Percentiles rank a stretch among this genome's conserved stretches.
Conservation (phyloP, 2,797 vertebrate species). For the Sphaeramia orbicularis region DNA sequence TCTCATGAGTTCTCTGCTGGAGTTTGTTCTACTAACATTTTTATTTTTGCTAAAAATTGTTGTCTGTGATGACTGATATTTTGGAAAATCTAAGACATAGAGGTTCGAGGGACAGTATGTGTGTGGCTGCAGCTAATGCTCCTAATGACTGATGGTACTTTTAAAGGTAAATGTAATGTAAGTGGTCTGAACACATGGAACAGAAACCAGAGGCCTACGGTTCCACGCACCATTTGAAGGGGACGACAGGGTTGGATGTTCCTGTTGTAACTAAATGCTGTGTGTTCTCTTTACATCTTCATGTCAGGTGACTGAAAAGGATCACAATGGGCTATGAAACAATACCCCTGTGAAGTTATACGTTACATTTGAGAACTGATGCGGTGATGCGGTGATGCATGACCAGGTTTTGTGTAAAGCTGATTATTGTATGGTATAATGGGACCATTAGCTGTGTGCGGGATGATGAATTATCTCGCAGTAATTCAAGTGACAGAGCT, state of each 20-base stretch:
- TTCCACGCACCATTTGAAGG: neutral
- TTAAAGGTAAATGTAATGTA: slow-evolving; percentile 3
- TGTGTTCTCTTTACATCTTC: slow-evolving; percentile 2
- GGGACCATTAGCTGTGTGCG: slow-evolving; percentile 58
- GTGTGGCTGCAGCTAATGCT: too few relatives aligned
- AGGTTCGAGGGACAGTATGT: too few relatives aligned
- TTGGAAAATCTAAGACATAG: too few relatives aligned
- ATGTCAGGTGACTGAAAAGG: slow-evolving; percentile 11
- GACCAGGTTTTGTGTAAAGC: slow-evolving; percentile 22
- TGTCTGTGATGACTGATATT: too few relatives aligned
- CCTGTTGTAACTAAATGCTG: neutral
- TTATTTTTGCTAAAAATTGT: too few relatives aligned
- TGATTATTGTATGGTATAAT: slow-evolving; percentile 43
- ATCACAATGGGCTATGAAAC: slow-evolving; percentile 25
- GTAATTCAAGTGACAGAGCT: slow-evolving; percentile 46
- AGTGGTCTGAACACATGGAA: neutral
- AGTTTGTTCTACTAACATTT: too few relatives aligned
- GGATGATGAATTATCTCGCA: slow-evolving; percentile 65
- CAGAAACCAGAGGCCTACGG: slow-evolving; percentile 1
- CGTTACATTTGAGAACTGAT: slow-evolving; percentile 22
- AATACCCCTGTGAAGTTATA: slow-evolving; percentile 10
- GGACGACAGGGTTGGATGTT: slow-evolving; percentile 1
- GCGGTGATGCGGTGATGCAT: slow-evolving; percentile 27
- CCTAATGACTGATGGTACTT: neutral
- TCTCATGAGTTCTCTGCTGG: too few relatives aligned